These are phyloP conservation scores for Tridacna gigas DNA, from an alignment of 2,888 invertebrate species.

Conservation along the genomic window DNA sequence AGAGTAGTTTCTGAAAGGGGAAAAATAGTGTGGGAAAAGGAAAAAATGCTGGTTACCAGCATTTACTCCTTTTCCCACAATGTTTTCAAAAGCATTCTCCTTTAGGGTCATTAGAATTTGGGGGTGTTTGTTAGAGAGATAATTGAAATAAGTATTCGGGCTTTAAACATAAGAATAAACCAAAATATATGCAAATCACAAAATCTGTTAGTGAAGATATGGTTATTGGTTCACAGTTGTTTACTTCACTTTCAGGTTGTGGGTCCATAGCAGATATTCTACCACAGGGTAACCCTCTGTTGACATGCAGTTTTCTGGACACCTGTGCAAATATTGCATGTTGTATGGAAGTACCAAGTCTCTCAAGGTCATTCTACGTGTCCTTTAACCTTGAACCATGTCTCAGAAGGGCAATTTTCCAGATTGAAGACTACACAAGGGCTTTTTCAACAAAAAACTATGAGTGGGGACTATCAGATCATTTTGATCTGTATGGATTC, in stretches of 20 bases:
- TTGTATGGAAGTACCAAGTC: conserved; percentile 47
- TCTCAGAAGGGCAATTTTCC: conserved; percentile 12
- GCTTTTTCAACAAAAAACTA: conserved; percentile 18
- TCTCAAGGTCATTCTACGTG: conserved; percentile 33
- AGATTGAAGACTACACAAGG: conserved; percentile 32
- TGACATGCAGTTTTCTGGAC: conserved; percentile 16
- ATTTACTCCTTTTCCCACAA: too few species aligned
- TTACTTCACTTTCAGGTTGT: conserved; percentile 28
- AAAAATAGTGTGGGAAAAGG: too few species aligned
- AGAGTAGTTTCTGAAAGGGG: too few species aligned
- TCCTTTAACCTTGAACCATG: conserved; percentile 39
- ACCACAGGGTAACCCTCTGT: neutral
- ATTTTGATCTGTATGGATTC: conserved; percentile 44
- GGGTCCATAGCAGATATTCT: neutral
- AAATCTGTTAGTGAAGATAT: too few species aligned
- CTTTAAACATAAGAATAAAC: too few species aligned
- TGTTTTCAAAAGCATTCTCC: too few species aligned
- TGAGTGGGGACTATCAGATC: conserved; percentile 27
- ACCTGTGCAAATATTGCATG: conserved; percentile 59
- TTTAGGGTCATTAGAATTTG: too few species aligned
- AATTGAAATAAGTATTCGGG: too few species aligned
- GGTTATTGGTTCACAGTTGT: too few species aligned
- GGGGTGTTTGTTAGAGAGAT: too few species aligned
- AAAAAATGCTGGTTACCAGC: too few species aligned
- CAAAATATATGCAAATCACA: too few species aligned